Evolutionary conservation across 2,113 vertebrate species (phyloP), one percentile per base, ranked within the genome.

Genomic region (Thermophis baileyi): DNA sequence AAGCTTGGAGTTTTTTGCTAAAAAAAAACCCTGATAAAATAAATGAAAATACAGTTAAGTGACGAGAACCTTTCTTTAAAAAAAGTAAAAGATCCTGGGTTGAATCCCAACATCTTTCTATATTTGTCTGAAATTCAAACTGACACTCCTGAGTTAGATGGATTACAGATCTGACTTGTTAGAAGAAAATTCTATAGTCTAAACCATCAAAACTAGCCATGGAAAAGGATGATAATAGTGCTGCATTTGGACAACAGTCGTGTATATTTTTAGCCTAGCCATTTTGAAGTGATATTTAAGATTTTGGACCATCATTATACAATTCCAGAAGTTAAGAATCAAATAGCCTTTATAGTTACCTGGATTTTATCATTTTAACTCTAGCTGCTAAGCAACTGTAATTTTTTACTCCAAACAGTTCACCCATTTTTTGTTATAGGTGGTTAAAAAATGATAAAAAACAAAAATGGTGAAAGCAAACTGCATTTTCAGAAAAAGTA

Each of bases 251-350:
- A 40, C n/a, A 85, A 40, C 8, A 49, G 86, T 25, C 12, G 27
- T 53, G 22, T 3, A 25, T 55, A 14, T 91, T 44, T 44, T 53
- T 44, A 7, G 35, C 35, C 9, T 44, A 44, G 74, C 18, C n/a
- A 6, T 85, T 85, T 6, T 25, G 35, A 40, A 40, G 35, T 85
- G 20, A 44, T 85, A 18, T 85, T 22, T 90, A 93, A 88, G 87
- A 85, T 90, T 94, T 90, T 89, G 89, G 57, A 93, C 93, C 94
- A 94, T 95, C 55, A 25, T 69, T 92, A 85, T 92, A 85, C 88
- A 94, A 89, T 1, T 90, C 55, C 60, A 95, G 90, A 22, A 95
- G 30, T 63, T 93, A 55, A 95, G 57, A 85, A 47, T 88, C 53
- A 24, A 25, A n/a, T 90, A 96, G 91, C 60, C 55, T 94, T 91